phyloP scores from a whole-genome alignment of 2,113 vertebrate species.

The Micromys minutus region DNA sequence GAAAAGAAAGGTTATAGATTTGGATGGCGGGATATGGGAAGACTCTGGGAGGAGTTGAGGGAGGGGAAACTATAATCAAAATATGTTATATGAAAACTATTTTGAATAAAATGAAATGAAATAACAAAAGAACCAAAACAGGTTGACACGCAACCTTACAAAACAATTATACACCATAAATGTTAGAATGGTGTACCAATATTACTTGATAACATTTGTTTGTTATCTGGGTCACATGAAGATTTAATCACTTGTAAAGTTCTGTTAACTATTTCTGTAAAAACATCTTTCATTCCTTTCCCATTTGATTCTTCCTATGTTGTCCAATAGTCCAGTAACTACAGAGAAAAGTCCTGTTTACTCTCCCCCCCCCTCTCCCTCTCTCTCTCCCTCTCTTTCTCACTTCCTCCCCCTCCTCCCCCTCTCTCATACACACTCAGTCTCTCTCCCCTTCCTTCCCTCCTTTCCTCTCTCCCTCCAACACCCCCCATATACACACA shows the following conservation, averaged over 20 bases:
- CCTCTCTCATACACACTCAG: too few relatives aligned
- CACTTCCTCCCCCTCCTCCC: too few relatives aligned
- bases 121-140: not conserved
- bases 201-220: not conserved
- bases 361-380: too few relatives aligned
- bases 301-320: not conserved
- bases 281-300: not conserved
- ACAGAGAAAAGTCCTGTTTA: not conserved
- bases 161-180: not conserved
- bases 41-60: not conserved
- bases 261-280: not conserved
- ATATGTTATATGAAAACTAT: not conserved
- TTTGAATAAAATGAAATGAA: not conserved
- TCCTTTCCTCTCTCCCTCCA: too few relatives aligned
- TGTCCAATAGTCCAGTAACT: not conserved
- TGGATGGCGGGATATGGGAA: too few relatives aligned
- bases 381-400: too few relatives aligned
- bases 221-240: not conserved
- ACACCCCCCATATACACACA: too few relatives aligned
- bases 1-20: not conserved
- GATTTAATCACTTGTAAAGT: not conserved
- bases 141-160: not conserved
- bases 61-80: not conserved
- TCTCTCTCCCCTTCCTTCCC: too few relatives aligned
- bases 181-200: not conserved